Percentiles rank a stretch among this genome's conserved stretches.
Evolutionary conservation across 30 jellyfish, hydroid and myxozoan genomes (phyloP).

Genomic region (Pelagia noctiluca): DNA sequence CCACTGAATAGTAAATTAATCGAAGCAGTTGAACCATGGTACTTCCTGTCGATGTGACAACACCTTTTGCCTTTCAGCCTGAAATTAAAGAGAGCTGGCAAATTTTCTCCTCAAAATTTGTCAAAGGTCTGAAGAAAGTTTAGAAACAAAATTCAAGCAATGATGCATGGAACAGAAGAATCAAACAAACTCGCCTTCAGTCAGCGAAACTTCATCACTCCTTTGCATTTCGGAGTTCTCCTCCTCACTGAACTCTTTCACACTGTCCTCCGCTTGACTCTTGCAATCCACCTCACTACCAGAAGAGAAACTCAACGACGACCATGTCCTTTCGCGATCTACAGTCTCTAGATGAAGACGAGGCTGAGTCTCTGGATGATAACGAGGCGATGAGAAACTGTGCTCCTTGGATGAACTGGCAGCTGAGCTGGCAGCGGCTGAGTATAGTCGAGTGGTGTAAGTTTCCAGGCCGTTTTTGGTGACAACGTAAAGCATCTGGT

Average conservation of each 20-base stretch:
- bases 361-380: neutral
- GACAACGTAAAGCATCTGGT: slow-evolving; percentile 63
- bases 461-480: slow-evolving; percentile 90
- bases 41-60: no score
- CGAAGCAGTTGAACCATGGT: no score
- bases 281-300: slow-evolving; percentile 49
- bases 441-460: slow-evolving; percentile 86
- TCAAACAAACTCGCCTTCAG: no score
- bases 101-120: no score
- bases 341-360: neutral
- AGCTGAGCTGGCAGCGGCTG: slow-evolving; percentile 74
- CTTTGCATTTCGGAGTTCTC: neutral
- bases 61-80: no score
- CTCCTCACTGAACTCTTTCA: slow-evolving; percentile 36
- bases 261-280: slow-evolving; percentile 30
- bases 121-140: no score
- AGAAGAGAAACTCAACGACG: slow-evolving; percentile 58
- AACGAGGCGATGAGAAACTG: neutral
- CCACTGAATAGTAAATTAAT: no score
- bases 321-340: slow-evolving; percentile 52
- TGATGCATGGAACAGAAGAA: no score
- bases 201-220: slow-evolving; percentile 19
- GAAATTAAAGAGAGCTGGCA: no score
- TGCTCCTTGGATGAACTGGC: neutral
- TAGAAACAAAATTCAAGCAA: no score